Base-by-base conservation (phyloP, 2,888 invertebrate species). In the Bellardia pandia region DNA sequence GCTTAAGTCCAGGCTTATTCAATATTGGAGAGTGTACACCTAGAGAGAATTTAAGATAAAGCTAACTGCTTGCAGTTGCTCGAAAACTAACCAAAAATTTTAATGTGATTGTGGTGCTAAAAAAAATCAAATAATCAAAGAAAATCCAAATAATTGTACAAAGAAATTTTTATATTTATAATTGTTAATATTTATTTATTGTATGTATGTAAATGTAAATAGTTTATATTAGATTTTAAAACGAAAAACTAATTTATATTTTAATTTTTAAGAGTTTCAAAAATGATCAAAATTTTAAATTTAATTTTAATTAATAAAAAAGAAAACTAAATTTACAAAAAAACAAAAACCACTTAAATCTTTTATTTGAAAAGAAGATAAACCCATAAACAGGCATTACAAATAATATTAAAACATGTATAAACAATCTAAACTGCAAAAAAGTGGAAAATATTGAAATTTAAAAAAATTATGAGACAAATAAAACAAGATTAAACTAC, bases 111-210 rank as follows among this genome's bases (percentile, higher is more conserved):
- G 84, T 86, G 87, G 87, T 88, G 88, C 88, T 88, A 87, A 75
- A 56, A 74, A 82, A 78, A 69, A 58, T 51, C 62, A 45, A 68
- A 58, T 33, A 71, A 72, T 48, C 33, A 77, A 72, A 82, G 37
- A 72, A 82, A 58, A 68, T 23, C 53, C 13, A 72, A 83, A 74
- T 64, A 84, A 90, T 90, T 92, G 91, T 91, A 91, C 91, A 92
- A 92, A 91, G 83, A 85, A 42, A 68, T 53, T 74, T 82, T 89
- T 68, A 45, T 82, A 68, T 64, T 77, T 86, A 74, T 72, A 68
- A 81, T 76, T 77, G 64, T 78, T 58, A 86, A 75, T 82, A 77
- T 81, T 88, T 76, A 72, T n/a, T n/a, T n/a, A n/a, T n/a, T n/a
- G n/a, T 56, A 77, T 40, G 84, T 77, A 66, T 53, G 78, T 84